Conservation (phyloP, 2,113 vertebrate species). For the Romanogobio albipinnatus region DNA sequence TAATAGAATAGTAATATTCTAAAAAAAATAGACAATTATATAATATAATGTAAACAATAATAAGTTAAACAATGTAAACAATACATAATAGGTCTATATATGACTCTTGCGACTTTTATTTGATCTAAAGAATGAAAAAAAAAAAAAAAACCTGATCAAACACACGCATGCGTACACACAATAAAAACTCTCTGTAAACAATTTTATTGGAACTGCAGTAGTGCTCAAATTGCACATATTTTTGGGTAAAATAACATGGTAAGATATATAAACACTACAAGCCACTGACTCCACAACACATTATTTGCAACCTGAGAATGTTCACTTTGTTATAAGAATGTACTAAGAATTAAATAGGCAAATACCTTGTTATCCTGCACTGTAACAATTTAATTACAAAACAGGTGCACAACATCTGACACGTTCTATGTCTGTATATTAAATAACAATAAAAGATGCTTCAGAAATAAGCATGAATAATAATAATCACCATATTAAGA, state of each 20-base stretch:
- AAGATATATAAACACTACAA: constrained; percentile 61
- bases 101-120: too few species aligned
- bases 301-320: constrained; percentile 72
- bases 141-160: neutral
- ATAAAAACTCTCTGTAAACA: neutral
- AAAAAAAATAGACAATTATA: too few species aligned
- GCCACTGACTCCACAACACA: constrained; percentile 60
- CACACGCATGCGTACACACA: neutral
- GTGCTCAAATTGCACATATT: constrained; percentile 68
- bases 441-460: neutral
- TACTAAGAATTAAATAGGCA: constrained; percentile 22
- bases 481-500: constrained; percentile 17
- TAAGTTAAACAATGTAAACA: too few species aligned
- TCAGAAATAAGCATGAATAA: neutral
- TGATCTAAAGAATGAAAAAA: neutral
- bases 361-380: constrained; percentile 6
- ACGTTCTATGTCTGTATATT: constrained; percentile 4
- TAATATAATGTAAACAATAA: too few species aligned
- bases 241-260: constrained; percentile 60
- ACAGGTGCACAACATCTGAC: constrained; percentile 19
- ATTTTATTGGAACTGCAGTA: constrained; percentile 73
- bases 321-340: constrained; percentile 27
- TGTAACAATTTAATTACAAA: constrained; percentile 14
- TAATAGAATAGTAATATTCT: too few species aligned
- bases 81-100: too few species aligned